phyloP scores from a whole-genome alignment of 1,140 invertebrate species.

The Mesaphorura yosii region DNA sequence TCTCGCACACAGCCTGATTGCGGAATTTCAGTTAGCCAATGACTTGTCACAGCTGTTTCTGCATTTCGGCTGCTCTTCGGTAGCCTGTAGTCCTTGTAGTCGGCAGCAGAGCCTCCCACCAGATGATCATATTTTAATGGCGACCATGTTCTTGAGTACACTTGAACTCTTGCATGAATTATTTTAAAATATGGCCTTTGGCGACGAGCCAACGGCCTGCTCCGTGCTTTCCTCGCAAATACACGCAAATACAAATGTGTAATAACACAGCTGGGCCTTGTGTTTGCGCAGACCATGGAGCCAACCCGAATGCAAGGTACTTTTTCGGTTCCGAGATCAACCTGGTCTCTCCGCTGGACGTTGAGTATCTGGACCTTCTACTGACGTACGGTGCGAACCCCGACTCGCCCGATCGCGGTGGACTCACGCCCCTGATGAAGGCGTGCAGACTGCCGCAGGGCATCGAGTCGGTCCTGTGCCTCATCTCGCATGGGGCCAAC shows the following conservation, averaged over 20 bases:
- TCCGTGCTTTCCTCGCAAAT: no score
- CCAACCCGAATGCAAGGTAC: slow-evolving; percentile 52
- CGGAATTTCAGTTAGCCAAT: not conserved
- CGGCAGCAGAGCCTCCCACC: no score
- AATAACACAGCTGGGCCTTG: no score
- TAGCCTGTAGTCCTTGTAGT: no score
- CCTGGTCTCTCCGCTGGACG: slow-evolving; percentile 57
- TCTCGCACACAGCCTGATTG: not conserved
- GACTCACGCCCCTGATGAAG: slow-evolving; percentile 78
- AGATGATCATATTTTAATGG: no score
- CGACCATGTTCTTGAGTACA: no score
- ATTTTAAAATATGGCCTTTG: no score
- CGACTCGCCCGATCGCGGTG: slow-evolving; percentile 68
- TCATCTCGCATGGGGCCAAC: slow-evolving; percentile 66
- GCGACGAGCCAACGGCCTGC: no score
- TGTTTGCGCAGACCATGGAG: slow-evolving; percentile 62
- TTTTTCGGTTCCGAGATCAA: slow-evolving; percentile 86
- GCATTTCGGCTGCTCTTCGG: no score
- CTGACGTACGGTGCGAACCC: slow-evolving; percentile 73
- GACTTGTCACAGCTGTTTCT: no score
- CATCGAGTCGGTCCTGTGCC: slow-evolving; percentile 58
- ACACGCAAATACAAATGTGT: no score
- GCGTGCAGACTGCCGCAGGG: slow-evolving; percentile 63
- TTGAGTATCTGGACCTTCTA: slow-evolving; percentile 66
- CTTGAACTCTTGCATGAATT: no score